These are phyloP conservation scores for Psephotus haematonotus DNA, from an alignment of 2,113 vertebrate species.

Conservation along the genomic window DNA sequence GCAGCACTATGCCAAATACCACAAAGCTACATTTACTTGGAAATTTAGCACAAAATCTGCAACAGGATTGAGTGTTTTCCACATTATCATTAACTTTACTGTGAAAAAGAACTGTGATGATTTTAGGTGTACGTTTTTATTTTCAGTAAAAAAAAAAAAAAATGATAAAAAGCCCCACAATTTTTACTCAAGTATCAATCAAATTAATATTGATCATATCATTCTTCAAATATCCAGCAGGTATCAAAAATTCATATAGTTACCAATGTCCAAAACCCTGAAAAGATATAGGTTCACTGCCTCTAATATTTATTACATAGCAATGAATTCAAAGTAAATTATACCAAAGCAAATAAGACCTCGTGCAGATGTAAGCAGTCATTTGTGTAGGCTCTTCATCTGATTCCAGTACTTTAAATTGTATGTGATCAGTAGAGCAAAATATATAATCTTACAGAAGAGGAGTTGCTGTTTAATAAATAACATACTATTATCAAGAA, in stretches of 20 bases:
- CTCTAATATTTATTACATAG: background rate
- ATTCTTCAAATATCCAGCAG: background rate
- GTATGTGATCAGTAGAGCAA: background rate
- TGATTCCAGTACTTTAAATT: background rate
- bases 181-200: background rate
- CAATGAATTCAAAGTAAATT: background rate
- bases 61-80: background rate
- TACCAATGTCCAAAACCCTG: background rate
- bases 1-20: background rate
- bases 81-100: background rate
- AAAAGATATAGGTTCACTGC: background rate
- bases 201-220: background rate
- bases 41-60: background rate
- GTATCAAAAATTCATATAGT: fast-evolving
- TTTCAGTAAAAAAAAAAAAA: background rate
- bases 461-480: background rate
- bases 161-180: background rate
- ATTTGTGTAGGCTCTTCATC: background rate
- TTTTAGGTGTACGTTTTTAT: background rate
- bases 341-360: background rate
- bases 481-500: background rate
- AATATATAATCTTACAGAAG: background rate
- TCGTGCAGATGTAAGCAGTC: background rate
- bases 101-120: background rate
- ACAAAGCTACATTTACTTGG: background rate